These are phyloP conservation scores for Hirundo rustica DNA, from an alignment of 2,797 vertebrate species.

Conservation along the genomic window DNA sequence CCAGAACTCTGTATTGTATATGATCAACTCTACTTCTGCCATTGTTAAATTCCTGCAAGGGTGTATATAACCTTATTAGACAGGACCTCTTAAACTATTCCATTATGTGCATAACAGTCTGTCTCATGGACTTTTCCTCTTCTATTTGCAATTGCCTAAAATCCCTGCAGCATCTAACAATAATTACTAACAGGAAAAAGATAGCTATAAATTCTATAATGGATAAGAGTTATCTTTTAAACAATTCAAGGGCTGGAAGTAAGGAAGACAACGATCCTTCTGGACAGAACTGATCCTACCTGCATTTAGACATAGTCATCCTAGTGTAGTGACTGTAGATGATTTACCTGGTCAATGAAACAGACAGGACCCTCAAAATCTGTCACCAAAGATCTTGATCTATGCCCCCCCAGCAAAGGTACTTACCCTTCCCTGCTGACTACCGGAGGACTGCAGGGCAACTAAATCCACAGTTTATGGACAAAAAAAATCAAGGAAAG, in stretches of 20 bases:
- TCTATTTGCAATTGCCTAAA: slow-evolving; percentile 6
- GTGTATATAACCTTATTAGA: background rate
- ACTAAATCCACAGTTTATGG: background rate
- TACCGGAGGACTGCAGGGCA: background rate
- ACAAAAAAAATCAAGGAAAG: background rate
- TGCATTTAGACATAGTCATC: background rate
- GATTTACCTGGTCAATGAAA: background rate
- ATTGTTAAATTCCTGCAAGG: background rate
- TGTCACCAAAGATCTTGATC: background rate
- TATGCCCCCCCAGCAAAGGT: background rate
- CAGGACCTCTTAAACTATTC: background rate
- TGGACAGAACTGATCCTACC: background rate
- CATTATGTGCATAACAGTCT: background rate
- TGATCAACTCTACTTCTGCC: background rate
- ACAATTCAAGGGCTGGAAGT: background rate
- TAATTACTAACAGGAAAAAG: background rate
- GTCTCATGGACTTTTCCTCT: background rate
- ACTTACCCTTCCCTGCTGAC: background rate
- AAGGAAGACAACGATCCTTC: background rate
- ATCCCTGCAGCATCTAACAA: background rate
- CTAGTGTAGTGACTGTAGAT: background rate
- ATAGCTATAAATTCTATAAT: background rate
- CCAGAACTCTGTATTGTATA: background rate
- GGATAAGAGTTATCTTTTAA: background rate
- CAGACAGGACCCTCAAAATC: background rate